phyloP scores from a whole-genome alignment of 2,113 vertebrate species.

The Ictalurus punctatus region DNA sequence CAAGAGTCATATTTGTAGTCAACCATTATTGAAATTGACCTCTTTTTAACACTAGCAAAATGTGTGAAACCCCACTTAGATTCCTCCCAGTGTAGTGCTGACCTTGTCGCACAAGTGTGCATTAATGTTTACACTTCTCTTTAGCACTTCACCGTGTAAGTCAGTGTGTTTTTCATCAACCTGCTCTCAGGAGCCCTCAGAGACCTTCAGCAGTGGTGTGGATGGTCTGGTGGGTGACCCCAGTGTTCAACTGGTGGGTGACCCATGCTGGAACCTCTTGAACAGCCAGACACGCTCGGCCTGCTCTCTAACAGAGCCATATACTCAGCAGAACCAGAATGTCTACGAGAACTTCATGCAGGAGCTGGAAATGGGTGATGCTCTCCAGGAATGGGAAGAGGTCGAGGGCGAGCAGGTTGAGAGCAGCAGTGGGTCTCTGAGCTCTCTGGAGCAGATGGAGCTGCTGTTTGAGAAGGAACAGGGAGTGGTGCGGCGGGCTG shows the following conservation, averaged over 20 bases:
- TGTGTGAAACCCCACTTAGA: neutral
- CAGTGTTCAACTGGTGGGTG: constrained; percentile 58
- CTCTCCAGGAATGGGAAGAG: constrained; percentile 62
- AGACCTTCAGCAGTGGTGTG: constrained; percentile 40
- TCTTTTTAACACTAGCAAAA: neutral
- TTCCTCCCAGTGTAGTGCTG: neutral
- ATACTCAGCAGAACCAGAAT: constrained; percentile 69
- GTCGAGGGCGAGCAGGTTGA: constrained; percentile 69
- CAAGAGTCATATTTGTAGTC: neutral
- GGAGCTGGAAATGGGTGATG: constrained; percentile 80
- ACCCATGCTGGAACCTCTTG: constrained; percentile 57
- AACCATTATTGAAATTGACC: neutral
- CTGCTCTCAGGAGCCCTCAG: constrained; percentile 35
- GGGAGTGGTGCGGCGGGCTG: constrained; percentile 90
- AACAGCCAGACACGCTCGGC: constrained; percentile 72
- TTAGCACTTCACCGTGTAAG: neutral
- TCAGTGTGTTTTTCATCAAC: neutral
- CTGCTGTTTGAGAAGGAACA: constrained; percentile 93
- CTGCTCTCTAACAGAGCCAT: constrained; percentile 58
- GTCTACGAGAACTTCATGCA: constrained; percentile 92
- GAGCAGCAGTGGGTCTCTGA: constrained; percentile 87
- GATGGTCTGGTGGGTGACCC: constrained; percentile 62
- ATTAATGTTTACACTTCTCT: neutral
- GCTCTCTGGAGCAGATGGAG: constrained; percentile 91
- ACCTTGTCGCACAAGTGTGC: neutral